phyloP scores from a whole-genome alignment of 2,113 vertebrate genomes.

The Erythrocebus patas region DNA sequence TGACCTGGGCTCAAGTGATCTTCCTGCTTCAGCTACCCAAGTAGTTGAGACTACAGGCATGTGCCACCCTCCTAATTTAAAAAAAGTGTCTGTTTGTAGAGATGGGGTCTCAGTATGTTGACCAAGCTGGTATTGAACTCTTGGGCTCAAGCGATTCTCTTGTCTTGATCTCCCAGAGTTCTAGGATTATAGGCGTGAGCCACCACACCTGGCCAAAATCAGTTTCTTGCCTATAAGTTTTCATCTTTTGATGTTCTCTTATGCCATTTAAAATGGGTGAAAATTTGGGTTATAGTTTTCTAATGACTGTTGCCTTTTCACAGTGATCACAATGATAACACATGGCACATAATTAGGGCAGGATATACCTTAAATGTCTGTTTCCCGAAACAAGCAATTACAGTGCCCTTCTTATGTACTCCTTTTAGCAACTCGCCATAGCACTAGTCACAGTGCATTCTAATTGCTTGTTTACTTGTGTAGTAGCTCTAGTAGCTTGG shows the following conservation, averaged over 20 bases:
- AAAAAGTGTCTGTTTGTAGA: not conserved
- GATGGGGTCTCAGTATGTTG: not conserved
- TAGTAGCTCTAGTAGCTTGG: not conserved
- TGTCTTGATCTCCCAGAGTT: not conserved
- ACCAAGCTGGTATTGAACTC: not conserved
- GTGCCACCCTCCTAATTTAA: no score
- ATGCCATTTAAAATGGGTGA: not conserved
- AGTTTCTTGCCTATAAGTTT: not conserved
- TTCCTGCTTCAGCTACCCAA: no score
- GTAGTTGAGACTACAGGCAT: no score
- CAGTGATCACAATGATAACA: not conserved
- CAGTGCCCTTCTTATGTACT: not conserved
- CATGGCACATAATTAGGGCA: not conserved
- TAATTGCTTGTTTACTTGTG: not conserved
- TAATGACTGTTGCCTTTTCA: not conserved
- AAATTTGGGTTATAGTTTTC: not conserved
- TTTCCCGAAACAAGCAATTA: not conserved
- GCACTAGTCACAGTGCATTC: not conserved
- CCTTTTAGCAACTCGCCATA: not conserved
- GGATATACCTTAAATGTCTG: not conserved
- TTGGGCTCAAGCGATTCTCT: not conserved
- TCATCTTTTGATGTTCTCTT: not conserved
- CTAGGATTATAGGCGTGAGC: not conserved
- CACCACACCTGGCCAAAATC: not conserved
- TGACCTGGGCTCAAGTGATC: no score